Evolutionary conservation across 2,113 vertebrate genomes (phyloP).

Genomic region (Microcebus lehilahytsara): DNA sequence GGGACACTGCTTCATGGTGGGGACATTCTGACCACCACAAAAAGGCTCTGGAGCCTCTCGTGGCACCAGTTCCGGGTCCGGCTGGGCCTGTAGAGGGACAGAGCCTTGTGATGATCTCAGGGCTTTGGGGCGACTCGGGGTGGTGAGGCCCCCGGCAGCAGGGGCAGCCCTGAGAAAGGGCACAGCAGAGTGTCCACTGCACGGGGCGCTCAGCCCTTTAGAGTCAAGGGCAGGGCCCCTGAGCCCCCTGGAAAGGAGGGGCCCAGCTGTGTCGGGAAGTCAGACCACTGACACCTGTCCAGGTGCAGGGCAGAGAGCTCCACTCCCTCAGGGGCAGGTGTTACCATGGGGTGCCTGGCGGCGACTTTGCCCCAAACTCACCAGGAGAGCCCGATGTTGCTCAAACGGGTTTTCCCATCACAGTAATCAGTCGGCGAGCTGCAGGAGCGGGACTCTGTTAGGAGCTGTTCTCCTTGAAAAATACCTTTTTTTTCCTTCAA

Average conservation of each 20-base stretch:
- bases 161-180: too few species aligned
- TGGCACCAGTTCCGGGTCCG: background rate
- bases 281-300: background rate
- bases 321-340: too few species aligned
- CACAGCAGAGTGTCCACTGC: background rate
- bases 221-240: background rate
- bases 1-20: background rate
- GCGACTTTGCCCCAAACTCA: background rate
- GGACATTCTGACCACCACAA: rapidly evolving
- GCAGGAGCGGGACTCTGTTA: rapidly evolving
- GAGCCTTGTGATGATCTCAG: background rate
- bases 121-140: background rate
- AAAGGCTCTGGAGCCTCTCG: background rate
- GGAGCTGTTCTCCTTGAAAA: background rate
- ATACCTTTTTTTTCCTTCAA: background rate
- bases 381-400: background rate
- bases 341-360: background rate
- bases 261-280: background rate
- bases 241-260: background rate
- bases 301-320: background rate
- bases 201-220: background rate
- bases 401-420: background rate
- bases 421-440: background rate
- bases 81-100: background rate
- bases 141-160: background rate